phyloP scores from a whole-genome alignment of 2,113 vertebrate species.

The Neolamprologus toae region DNA sequence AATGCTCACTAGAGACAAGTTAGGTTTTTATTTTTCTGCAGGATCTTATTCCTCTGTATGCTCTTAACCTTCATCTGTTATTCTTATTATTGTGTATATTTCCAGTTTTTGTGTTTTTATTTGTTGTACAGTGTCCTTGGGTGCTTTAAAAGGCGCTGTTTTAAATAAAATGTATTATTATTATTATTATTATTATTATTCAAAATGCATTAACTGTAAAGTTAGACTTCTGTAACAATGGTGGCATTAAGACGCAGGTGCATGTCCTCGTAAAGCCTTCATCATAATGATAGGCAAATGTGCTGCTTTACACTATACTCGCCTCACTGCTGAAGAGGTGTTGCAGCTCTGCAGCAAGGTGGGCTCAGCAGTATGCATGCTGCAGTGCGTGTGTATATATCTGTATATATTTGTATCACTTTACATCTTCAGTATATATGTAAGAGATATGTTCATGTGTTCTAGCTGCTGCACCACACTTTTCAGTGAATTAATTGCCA shows the following conservation, averaged over 20 bases:
- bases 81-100: neutral
- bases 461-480: conserved; percentile 21
- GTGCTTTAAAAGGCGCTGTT: neutral
- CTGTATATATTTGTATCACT: neutral
- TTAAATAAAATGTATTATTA: neutral
- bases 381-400: neutral
- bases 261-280: neutral
- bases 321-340: neutral
- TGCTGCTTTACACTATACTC: neutral
- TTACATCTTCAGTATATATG: conserved; percentile 37
- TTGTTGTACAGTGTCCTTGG: neutral
- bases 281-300: neutral
- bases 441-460: conserved; percentile 24
- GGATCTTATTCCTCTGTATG: neutral
- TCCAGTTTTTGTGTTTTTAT: neutral
- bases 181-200: neutral
- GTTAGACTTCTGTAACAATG: neutral
- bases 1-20: neutral
- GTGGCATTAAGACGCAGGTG: neutral
- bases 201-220: neutral
- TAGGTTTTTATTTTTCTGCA: neutral
- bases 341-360: neutral
- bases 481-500: conserved; percentile 49
- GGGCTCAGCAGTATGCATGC: neutral
- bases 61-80: neutral